Conservation (phyloP, 2,797 vertebrate species). For the Dallia pectoralis region DNA sequence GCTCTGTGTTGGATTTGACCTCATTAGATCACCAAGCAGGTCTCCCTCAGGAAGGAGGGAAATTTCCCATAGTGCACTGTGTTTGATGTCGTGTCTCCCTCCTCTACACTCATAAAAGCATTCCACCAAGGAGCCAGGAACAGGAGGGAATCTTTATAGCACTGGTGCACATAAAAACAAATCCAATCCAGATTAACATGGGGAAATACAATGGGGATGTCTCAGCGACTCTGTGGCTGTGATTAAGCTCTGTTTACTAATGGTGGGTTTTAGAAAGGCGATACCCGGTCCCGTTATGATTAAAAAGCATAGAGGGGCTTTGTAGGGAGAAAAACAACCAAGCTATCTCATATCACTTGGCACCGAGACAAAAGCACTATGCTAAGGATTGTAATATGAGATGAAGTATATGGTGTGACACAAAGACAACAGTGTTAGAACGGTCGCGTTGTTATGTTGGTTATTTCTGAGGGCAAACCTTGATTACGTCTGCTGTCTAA, state of each 20-base stretch:
- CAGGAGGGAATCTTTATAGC: constrained; percentile 20
- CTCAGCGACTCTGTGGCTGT: constrained; percentile 1
- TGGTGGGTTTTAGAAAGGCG: constrained; percentile 12
- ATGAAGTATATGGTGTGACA: constrained; percentile 1
- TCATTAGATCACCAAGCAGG: constrained; percentile 21
- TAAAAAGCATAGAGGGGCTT: constrained; percentile 12
- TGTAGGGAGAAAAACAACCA: constrained; percentile 1
- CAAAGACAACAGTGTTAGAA: background rate
- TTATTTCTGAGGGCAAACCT: background rate
- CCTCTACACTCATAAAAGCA: constrained; percentile 10
- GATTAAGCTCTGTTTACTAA: constrained; percentile 23
- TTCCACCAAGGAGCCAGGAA: constrained; percentile 8
- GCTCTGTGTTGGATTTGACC: constrained; percentile 27
- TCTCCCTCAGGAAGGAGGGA: constrained; percentile 29
- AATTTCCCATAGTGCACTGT: constrained; percentile 23
- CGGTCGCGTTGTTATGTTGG: constrained; percentile 1
- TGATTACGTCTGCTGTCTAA: background rate
- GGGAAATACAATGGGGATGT: constrained; percentile 20
- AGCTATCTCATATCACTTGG: constrained; percentile 17
- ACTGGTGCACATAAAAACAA: constrained; percentile 34
- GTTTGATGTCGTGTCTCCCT: background rate
- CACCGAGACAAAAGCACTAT: constrained; percentile 14
- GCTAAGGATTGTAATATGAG: constrained; percentile 7
- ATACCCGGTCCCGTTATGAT: constrained; percentile 3
- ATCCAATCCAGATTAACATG: constrained; percentile 33